Percentiles rank a stretch among this genome's conserved stretches.
Evolutionary conservation across 2,888 invertebrate species (phyloP).

Genomic region (Parelbella ahira): DNA sequence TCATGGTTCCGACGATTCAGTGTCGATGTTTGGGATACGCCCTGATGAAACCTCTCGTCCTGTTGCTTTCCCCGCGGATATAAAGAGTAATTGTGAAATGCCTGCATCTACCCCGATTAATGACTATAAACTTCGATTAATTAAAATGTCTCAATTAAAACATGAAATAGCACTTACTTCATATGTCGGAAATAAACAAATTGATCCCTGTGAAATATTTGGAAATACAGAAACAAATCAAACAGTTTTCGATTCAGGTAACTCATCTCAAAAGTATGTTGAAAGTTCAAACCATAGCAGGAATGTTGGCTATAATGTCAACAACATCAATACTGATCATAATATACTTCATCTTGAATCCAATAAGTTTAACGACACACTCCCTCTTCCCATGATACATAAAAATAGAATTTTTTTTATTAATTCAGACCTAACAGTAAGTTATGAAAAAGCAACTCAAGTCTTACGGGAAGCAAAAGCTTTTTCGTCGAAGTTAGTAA

Average conservation of each 20-base stretch:
- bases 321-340: too few species aligned
- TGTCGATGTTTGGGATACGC: conserved; percentile 7
- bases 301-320: too few species aligned
- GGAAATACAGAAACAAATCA: background rate
- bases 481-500: conserved; percentile 25
- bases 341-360: background rate
- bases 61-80: background rate
- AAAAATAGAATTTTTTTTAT: background rate
- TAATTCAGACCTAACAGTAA: conserved; percentile 4
- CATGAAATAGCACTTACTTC: background rate
- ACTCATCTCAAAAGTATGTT: too few species aligned
- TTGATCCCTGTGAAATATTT: background rate
- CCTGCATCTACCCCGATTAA: background rate
- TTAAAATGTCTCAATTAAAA: too few species aligned
- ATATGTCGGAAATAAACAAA: background rate
- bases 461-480: conserved; percentile 26
- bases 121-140: too few species aligned
- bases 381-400: too few species aligned
- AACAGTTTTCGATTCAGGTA: too few species aligned
- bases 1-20: conserved; percentile 4
- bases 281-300: too few species aligned
- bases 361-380: background rate
- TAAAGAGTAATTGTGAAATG: background rate
- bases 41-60: background rate
- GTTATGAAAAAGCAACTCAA: conserved; percentile 37